A percentile compares a stretch with the other conserved stretches of the same genome.
Evolutionary conservation across 2,113 vertebrate genomes (phyloP).

Genomic region (Natator depressus): DNA sequence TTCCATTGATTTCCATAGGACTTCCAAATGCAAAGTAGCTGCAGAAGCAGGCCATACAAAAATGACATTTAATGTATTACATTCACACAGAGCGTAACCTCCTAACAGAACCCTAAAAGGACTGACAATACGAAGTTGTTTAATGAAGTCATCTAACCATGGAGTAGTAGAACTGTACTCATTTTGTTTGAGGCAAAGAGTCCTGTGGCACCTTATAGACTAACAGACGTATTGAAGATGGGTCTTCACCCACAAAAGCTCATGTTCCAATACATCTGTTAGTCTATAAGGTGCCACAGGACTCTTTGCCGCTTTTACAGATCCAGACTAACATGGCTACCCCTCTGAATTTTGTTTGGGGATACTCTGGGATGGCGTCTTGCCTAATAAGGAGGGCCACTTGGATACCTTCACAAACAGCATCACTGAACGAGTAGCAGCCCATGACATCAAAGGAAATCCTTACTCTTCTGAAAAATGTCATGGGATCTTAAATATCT

Average conservation of each 20-base stretch:
- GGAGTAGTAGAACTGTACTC: background rate
- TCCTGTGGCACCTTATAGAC: no score
- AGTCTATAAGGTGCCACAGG: no score
- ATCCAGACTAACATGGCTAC: no score
- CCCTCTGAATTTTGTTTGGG: background rate
- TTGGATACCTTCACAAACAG: fast-evolving
- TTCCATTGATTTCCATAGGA: background rate
- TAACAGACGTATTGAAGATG: no score
- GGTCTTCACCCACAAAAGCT: no score
- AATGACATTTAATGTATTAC: background rate
- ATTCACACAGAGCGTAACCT: background rate
- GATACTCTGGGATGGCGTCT: background rate
- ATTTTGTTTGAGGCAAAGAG: no score
- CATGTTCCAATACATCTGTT: no score
- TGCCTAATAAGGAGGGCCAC: fast-evolving
- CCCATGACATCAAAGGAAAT: background rate
- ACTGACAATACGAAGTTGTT: background rate
- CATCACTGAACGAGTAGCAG: background rate
- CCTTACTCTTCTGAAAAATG: background rate
- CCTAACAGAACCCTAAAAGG: background rate
- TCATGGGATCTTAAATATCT: background rate
- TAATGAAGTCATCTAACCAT: background rate
- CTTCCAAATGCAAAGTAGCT: background rate
- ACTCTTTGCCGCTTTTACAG: no score
- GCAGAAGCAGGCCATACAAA: background rate